Evolutionary conservation across 2,888 invertebrate genomes (phyloP), one percentile per base, ranked within the genome.

Genomic region (Creontiades dilutus): DNA sequence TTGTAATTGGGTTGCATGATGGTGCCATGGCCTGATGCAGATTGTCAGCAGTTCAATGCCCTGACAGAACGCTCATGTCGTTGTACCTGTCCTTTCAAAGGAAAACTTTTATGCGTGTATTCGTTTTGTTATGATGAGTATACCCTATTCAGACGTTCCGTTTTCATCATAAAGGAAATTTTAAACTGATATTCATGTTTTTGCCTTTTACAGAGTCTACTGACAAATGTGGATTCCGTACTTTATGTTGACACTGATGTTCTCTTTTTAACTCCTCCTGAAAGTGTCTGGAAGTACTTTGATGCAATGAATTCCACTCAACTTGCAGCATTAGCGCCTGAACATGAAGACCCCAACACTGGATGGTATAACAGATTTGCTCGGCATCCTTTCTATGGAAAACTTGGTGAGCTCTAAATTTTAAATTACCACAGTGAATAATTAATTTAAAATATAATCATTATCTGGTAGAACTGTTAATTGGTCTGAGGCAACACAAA

Each of bases 331-430:
- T 94, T 99, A 92, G 95, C 97, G 19, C 96, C 97, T 0, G 99
- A 99, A 93, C 97, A 97, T 93, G 98, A 99, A 93, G 97, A 98
- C 93, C 96, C 96, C n/a, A 97, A 96, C 93, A 96, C 97, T 80
- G 98, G 98, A 14, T 99, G 99, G 99, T 99, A 99, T 93, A 98
- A 98, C 92, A 94, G 98, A 92, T 99, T 99, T 94, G 98, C 98
- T 0, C 96, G 97, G 91, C 99, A 99, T 94, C 99, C 99, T 0
- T 99, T 96, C 93, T 98, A 97, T 95, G 97, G 97, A 90, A 95
- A 96, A 93, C 94, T 96, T 93, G 97, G 97, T 96, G 94, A 68
- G 68, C 11, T 68, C 12, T 23, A 7, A 14, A 2, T 52, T 52
- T 52, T 52, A 52, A 52, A 52, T 52, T 16, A 5, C 37, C 2